Evolutionary conservation across 2,888 invertebrate genomes (phyloP).

Genomic region (Isotomurus palustris): DNA sequence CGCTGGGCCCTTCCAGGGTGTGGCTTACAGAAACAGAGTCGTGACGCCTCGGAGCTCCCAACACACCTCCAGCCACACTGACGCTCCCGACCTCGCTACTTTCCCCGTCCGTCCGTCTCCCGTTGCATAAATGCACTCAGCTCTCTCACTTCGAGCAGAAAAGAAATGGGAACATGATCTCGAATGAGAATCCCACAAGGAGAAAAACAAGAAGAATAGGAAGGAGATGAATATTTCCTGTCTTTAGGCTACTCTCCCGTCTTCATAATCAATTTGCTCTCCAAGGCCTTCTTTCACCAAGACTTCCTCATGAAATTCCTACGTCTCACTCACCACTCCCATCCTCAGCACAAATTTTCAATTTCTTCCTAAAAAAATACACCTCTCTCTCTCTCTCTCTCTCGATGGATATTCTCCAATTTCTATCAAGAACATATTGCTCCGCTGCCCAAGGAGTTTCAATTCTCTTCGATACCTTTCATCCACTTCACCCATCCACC

Average conservation of each 20-base stretch:
- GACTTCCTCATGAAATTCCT: background rate
- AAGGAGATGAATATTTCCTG: slow-evolving; percentile 14
- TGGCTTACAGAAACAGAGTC: background rate
- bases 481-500: too few relatives aligned
- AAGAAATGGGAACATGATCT: background rate
- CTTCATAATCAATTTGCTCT: slow-evolving; percentile 12
- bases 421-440: too few relatives aligned
- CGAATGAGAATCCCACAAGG: slow-evolving; percentile 1
- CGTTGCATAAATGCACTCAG: slow-evolving; percentile 10
- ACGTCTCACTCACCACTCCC: too few relatives aligned
- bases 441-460: too few relatives aligned
- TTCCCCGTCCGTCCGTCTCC: background rate
- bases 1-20: background rate
- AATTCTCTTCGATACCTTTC: too few relatives aligned
- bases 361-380: too few relatives aligned
- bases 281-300: background rate
- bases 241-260: slow-evolving; percentile 9
- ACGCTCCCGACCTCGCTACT: background rate
- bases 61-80: background rate
- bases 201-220: slow-evolving; percentile 7
- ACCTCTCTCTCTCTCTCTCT: too few relatives aligned
- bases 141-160: background rate
- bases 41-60: background rate
- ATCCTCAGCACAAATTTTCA: too few relatives aligned
- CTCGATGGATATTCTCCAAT: too few relatives aligned